These are phyloP conservation scores for Heliocidaris erythrogramma DNA, from an alignment of 35 echinoderm and acorn worm genomes.

Conservation along the genomic window DNA sequence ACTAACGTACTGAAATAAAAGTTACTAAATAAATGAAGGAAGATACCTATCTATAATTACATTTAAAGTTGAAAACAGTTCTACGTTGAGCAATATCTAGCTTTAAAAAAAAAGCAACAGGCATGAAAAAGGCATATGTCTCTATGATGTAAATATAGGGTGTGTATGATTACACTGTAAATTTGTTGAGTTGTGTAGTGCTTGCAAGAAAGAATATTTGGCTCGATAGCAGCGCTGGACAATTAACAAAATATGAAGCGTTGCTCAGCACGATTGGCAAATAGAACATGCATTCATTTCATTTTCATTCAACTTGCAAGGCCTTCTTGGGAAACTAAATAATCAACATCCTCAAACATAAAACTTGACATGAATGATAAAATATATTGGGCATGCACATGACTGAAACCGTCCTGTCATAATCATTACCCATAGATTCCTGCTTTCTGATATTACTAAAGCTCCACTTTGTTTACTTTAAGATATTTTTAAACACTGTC, in stretches of 20 bases:
- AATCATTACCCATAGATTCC: background rate
- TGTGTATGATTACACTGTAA: background rate
- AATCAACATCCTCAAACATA: background rate
- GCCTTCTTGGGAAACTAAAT: background rate
- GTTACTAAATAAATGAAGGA: too few relatives aligned
- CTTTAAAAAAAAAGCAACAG: too few relatives aligned
- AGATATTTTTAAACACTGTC: background rate
- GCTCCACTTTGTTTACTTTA: background rate
- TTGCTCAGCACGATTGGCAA: background rate
- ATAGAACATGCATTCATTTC: background rate
- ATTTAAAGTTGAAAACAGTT: too few relatives aligned
- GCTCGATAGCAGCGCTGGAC: background rate
- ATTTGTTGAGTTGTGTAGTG: background rate
- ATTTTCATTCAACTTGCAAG: background rate
- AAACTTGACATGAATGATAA: background rate
- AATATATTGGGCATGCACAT: background rate
- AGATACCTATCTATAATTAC: too few relatives aligned
- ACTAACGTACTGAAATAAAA: too few relatives aligned
- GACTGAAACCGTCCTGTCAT: background rate
- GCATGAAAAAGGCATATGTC: too few relatives aligned
- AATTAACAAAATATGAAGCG: background rate
- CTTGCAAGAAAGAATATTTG: background rate
- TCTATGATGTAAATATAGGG: background rate
- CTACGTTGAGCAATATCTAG: too few relatives aligned
- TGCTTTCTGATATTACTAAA: background rate